phyloP scores from a whole-genome alignment of 2,888 invertebrate genomes.

The Bedellia somnulentella region DNA sequence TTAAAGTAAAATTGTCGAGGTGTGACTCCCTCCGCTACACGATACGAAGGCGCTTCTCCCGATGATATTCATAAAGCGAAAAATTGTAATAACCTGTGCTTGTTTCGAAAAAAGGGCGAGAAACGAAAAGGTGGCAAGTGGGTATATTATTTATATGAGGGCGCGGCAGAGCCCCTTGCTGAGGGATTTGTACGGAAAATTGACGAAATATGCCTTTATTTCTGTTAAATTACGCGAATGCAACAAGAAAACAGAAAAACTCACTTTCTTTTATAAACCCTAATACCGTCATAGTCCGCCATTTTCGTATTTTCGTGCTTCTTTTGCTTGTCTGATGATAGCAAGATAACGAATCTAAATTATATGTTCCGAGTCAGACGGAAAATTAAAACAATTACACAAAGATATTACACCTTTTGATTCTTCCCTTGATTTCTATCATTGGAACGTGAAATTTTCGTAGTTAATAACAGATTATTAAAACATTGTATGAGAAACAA shows the following conservation, averaged over 20 bases:
- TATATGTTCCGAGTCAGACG: too few relatives aligned
- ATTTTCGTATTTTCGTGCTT: too few relatives aligned
- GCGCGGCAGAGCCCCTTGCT: slow-evolving; percentile 20
- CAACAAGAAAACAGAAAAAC: not conserved
- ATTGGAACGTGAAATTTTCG: not conserved
- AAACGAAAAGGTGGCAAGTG: slow-evolving; percentile 20
- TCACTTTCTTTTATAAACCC: too few relatives aligned
- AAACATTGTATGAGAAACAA: slow-evolving; percentile 5
- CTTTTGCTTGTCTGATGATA: too few relatives aligned
- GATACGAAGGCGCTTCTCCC: slow-evolving; percentile 29
- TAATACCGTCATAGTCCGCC: too few relatives aligned
- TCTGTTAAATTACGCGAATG: not conserved
- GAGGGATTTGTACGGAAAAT: slow-evolving; percentile 45
- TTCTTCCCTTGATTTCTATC: too few relatives aligned
- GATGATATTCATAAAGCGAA: slow-evolving; percentile 60
- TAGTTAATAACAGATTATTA: slow-evolving; percentile 5
- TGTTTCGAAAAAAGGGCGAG: slow-evolving; percentile 34
- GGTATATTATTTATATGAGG: slow-evolving; percentile 35
- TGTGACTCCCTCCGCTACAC: slow-evolving; percentile 41
- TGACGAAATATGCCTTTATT: slow-evolving; percentile 39
- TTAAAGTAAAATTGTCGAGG: slow-evolving; percentile 58
- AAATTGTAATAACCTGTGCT: slow-evolving; percentile 57
- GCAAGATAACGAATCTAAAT: too few relatives aligned
- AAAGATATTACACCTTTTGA: too few relatives aligned
- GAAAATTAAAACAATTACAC: too few relatives aligned